phyloP scores from a whole-genome alignment of 2,113 vertebrate genomes.

The Lichenostomus cassidix region DNA sequence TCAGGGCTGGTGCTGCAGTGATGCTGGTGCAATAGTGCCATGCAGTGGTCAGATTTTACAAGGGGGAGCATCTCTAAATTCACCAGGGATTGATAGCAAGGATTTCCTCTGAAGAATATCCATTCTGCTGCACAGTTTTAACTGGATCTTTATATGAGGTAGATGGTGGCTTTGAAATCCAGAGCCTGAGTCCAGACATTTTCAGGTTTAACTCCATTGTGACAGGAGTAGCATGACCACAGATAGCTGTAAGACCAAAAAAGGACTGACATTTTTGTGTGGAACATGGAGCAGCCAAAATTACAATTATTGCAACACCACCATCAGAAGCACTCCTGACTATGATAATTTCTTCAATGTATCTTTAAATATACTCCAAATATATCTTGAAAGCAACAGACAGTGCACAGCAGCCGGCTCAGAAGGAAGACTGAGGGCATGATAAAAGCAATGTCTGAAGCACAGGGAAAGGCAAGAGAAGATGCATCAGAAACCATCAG shows the following conservation, averaged over 20 bases:
- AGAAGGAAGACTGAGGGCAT: neutral
- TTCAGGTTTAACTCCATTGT: neutral
- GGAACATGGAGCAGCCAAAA: neutral
- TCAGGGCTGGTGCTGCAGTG: neutral
- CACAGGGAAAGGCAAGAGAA: neutral
- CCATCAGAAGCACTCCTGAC: neutral
- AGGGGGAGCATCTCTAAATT: neutral
- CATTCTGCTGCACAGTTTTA: neutral
- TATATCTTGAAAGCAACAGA: neutral
- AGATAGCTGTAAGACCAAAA: neutral
- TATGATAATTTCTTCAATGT: neutral
- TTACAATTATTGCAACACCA: neutral
- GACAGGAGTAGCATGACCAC: neutral
- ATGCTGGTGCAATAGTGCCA: neutral
- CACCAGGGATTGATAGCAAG: neutral
- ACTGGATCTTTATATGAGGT: neutral
- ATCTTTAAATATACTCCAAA: neutral
- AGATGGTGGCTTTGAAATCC: neutral
- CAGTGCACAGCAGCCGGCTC: neutral
- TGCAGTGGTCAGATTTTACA: conserved; percentile 3
- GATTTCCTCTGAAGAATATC: neutral
- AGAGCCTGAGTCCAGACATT: neutral
- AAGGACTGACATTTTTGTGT: neutral
- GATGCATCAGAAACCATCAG: neutral
- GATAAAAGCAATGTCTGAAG: neutral